Percentiles rank a stretch among this genome's conserved stretches.
Evolutionary conservation across 2,888 invertebrate species (phyloP).

Genomic region (Coleophora deauratella): DNA sequence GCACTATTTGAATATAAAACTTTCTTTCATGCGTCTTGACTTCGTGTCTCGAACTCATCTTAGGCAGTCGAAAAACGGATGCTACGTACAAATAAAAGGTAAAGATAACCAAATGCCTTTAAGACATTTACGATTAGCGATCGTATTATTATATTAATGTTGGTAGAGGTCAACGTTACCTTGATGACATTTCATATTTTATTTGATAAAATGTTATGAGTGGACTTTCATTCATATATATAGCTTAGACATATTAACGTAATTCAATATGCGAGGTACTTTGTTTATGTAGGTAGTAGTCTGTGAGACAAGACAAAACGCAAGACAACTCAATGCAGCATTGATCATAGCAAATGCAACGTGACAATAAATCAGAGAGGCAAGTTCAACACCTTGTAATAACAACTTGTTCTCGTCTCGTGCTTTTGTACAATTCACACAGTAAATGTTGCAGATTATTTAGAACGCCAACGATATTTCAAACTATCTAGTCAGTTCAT

Average conservation of each 20-base stretch:
- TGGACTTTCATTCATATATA: conserved; percentile 6
- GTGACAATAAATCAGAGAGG: conserved; percentile 58
- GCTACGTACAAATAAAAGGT: too few species aligned
- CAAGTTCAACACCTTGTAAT: conserved; percentile 62
- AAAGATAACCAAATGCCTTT: too few species aligned
- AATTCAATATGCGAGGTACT: too few species aligned
- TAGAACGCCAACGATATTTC: conserved; percentile 44
- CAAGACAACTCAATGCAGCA: conserved; percentile 44
- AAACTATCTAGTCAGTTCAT: conserved; percentile 37
- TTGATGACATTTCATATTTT: conserved; percentile 21
- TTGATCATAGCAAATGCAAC: conserved; percentile 54
- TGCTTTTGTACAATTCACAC: conserved; percentile 36
- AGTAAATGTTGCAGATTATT: conserved; percentile 47
- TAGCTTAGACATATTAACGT: too few species aligned
- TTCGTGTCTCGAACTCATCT: conserved; percentile 8
- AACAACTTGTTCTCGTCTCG: conserved; percentile 49
- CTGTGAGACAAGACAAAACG: too few species aligned
- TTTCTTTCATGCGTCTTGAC: too few species aligned
- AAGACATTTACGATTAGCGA: conserved; percentile 19
- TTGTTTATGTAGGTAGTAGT: too few species aligned
- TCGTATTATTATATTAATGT: conserved; percentile 15
- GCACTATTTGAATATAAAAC: too few species aligned
- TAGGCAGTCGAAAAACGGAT: conserved; percentile 7
- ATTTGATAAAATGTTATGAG: conserved; percentile 5
- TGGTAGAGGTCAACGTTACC: conserved; percentile 17